Evolutionary conservation across 2,888 invertebrate genomes (phyloP), one percentile per base, ranked within the genome.

Genomic region (Boloria selene): DNA sequence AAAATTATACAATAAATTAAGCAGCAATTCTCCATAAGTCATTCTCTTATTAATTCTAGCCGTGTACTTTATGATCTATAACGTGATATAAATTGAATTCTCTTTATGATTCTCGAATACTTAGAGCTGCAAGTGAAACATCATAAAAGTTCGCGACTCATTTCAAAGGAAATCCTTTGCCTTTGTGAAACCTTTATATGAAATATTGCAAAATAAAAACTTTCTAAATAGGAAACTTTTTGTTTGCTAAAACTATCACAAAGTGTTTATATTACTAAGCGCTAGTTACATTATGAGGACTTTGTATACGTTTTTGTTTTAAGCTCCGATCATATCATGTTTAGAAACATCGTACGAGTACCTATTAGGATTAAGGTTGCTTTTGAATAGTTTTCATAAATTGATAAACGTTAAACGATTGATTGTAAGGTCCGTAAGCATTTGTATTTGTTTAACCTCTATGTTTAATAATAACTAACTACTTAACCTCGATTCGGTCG

Each of bases 1-100:
- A 86, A 86, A 84, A 83, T 84, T 81, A 83, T 83, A 84, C 83
- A 83, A 84, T 84, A 73, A 74, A 75, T 85, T 85, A 85, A 82
- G 78, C 84, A 38, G 55, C 61, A 55, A 55, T 70, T 69, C 62
- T 65, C 54, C 64, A 69, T 67, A 66, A 69, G 58, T 70, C 54
- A 69, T 69, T 70, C 64, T 68, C 60, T 65, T 72, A 65, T 63
- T 67, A 70, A 63, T 56, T 63, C 45, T 58, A 61, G 42, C 51
- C 62, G 49, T 55, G 59, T 61, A 59, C 45, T 50, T 31, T 54
- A 51, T 65, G 67, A 65, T 61, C 62, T 65, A 58, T 64, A 47
- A 58, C 17, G 31, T 26, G 50, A 13, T 61, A 53, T 59, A 67
- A 55, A 64, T 67, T 59, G 13, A 44, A 59, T 64, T 64, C 44